A percentile compares a stretch with the other conserved stretches of the same genome.
Conservation (phyloP, 2,113 vertebrate genomes). For the Scartelaos histophorus region DNA sequence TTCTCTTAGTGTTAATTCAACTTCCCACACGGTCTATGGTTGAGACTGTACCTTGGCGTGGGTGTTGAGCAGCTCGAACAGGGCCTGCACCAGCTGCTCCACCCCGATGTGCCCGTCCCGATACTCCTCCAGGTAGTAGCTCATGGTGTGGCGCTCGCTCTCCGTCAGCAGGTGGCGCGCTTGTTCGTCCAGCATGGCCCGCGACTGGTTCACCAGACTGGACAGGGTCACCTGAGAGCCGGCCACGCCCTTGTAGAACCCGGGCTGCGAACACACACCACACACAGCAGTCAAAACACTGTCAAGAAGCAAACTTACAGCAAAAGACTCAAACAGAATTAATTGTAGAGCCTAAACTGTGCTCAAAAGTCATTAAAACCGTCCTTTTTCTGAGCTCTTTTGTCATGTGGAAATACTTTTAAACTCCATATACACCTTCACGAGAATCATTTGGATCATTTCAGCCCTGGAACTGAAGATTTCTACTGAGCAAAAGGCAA, state of each 20-base stretch:
- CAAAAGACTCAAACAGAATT: too few species aligned
- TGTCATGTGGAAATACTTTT: too few species aligned
- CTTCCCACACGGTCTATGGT: too few species aligned
- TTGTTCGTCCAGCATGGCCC: constrained; percentile 91
- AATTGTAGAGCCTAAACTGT: too few species aligned
- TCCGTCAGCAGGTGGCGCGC: constrained; percentile 89
- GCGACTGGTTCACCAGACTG: constrained; percentile 91
- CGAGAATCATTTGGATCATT: too few species aligned
- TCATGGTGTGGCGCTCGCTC: constrained; percentile 88
- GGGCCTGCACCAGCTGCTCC: constrained; percentile 88
- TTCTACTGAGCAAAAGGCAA: too few species aligned
- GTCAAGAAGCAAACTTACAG: too few species aligned
- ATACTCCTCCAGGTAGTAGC: constrained; percentile 95
- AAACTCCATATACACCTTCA: too few species aligned
- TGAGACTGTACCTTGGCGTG: constrained; percentile 90
- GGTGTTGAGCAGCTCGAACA: constrained; percentile 95
- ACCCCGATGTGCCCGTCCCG: constrained; percentile 85
- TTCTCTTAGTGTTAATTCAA: too few species aligned
- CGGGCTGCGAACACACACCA: constrained; percentile 68
- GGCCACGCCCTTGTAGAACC: constrained; percentile 90
- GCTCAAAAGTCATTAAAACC: too few species aligned
- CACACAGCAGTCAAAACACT: background rate
- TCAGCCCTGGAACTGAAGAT: too few species aligned
- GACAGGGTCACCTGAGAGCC: constrained; percentile 95
- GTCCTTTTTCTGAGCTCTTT: too few species aligned